A percentile compares a stretch with the other conserved stretches of the same genome.
phyloP scores from a whole-genome alignment of 2,888 invertebrate genomes.

The Cephus pygmeus region DNA sequence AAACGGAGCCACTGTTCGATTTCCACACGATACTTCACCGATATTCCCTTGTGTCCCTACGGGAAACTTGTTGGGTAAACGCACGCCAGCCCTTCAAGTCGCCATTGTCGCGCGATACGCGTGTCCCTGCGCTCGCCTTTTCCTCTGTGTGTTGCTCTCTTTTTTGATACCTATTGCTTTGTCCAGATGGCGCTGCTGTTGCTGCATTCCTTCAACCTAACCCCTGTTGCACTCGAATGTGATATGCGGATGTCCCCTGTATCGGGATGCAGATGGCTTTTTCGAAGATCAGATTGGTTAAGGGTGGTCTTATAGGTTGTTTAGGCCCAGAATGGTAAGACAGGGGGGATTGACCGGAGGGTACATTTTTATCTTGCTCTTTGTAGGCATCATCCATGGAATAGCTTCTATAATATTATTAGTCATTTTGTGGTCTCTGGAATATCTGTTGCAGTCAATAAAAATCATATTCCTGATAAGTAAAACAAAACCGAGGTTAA shows the following conservation, averaged over 20 bases:
- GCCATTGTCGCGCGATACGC: constrained; percentile 57
- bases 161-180: background rate
- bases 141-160: constrained; percentile 16
- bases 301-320: background rate
- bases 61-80: constrained; percentile 39
- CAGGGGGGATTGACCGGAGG: background rate
- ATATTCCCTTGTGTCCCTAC: constrained; percentile 20
- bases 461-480: background rate
- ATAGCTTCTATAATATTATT: background rate
- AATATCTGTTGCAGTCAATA: background rate
- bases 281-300: background rate
- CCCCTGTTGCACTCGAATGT: background rate
- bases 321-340: background rate
- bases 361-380: background rate
- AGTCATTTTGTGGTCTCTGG: background rate
- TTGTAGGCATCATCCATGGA: background rate
- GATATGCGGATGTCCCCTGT: background rate
- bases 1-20: background rate
- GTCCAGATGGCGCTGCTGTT: constrained; percentile 38
- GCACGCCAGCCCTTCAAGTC: constrained; percentile 55
- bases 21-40: background rate
- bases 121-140: constrained; percentile 44
- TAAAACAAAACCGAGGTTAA: background rate
- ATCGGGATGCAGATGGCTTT: background rate
- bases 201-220: constrained; percentile 12